Evolutionary conservation across 2,113 vertebrate species (phyloP).

Genomic region (Pangasianodon gigas): DNA sequence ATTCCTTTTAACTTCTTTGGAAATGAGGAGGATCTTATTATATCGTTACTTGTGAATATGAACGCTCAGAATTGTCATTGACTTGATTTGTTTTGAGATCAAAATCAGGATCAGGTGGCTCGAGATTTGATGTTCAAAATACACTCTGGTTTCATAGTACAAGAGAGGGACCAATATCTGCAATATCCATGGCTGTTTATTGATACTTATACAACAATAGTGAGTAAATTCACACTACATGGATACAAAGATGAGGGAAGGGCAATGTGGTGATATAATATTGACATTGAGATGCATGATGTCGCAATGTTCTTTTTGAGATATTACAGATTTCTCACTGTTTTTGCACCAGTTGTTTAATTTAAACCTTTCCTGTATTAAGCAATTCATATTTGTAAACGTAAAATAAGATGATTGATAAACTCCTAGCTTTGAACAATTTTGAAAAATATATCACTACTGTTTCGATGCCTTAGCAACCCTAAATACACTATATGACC

Average conservation of each 20-base stretch:
- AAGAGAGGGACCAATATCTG: not conserved
- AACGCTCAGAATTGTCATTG: not conserved
- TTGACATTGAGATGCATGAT: too few relatives aligned
- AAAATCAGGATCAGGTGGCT: not conserved
- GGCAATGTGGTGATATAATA: too few relatives aligned
- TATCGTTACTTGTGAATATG: not conserved
- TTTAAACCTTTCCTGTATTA: too few relatives aligned
- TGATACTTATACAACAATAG: constrained; percentile 1
- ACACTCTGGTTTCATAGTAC: not conserved
- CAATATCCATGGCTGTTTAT: constrained; percentile 21
- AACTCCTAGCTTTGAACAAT: too few relatives aligned
- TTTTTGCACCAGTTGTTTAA: too few relatives aligned
- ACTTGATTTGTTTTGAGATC: not conserved
- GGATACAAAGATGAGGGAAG: not conserved
- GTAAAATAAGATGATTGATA: too few relatives aligned
- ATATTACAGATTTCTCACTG: too few relatives aligned
- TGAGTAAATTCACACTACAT: not conserved
- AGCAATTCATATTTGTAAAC: too few relatives aligned
- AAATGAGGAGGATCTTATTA: not conserved
- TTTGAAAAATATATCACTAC: too few relatives aligned
- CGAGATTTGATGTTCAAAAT: not conserved
- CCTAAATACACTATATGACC: too few relatives aligned
- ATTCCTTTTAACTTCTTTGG: not conserved
- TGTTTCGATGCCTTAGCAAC: too few relatives aligned
- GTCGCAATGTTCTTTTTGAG: too few relatives aligned